phyloP scores from a whole-genome alignment of 2,888 invertebrate genomes.

The Apamea epomidion region DNA sequence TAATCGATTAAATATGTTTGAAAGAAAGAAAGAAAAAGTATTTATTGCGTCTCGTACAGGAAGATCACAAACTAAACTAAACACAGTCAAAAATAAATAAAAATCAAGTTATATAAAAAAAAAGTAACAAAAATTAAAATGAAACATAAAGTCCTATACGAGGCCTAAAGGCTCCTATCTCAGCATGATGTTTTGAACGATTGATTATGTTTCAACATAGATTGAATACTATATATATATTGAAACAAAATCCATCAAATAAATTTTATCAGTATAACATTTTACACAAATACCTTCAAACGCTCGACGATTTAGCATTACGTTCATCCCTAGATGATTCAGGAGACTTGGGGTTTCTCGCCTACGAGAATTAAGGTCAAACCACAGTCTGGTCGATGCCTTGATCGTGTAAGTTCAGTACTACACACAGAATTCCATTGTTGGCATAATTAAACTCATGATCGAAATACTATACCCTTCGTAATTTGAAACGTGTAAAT shows the following conservation, averaged over 20 bases:
- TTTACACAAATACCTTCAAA: not conserved
- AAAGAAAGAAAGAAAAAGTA: too few species aligned
- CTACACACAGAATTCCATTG: not conserved
- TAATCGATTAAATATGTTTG: too few species aligned
- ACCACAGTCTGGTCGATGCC: constrained; percentile 46
- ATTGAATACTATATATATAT: not conserved
- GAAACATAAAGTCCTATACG: too few species aligned
- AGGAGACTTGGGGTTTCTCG: constrained; percentile 23
- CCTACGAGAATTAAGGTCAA: constrained; percentile 45
- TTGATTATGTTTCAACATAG: too few species aligned
- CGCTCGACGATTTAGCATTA: not conserved
- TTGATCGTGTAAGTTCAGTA: constrained; percentile 9
- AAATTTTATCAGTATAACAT: not conserved
- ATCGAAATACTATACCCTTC: not conserved
- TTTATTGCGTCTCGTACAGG: too few species aligned
- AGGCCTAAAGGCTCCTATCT: too few species aligned
- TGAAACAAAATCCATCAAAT: not conserved
- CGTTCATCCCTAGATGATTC: not conserved
- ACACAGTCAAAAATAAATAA: too few species aligned
- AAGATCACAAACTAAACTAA: too few species aligned
- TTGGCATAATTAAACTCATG: not conserved
- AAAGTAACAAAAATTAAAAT: too few species aligned
- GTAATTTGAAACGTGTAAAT: not conserved
- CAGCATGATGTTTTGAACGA: too few species aligned
- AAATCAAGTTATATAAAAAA: too few species aligned